phyloP scores from a whole-genome alignment of 1,140 invertebrate species.

The Cydia strobilella region DNA sequence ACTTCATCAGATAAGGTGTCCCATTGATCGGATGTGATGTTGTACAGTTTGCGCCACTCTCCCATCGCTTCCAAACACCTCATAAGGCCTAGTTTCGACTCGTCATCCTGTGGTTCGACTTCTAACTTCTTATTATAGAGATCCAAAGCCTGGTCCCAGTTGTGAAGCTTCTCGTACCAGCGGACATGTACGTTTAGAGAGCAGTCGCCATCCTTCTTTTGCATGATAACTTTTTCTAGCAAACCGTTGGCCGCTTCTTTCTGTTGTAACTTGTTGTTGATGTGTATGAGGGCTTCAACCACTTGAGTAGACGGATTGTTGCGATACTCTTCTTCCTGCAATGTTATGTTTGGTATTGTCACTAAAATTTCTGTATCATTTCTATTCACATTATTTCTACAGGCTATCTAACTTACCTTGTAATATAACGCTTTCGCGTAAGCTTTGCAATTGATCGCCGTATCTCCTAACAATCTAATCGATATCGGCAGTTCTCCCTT shows the following conservation, averaged over 20 bases:
- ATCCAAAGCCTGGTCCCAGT: constrained; percentile 97
- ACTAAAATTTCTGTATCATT: background rate
- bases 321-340: constrained; percentile 94
- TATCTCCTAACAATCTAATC: constrained; percentile 89
- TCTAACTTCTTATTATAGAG: constrained; percentile 89
- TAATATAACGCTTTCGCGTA: constrained; percentile 98
- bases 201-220: constrained; percentile 83
- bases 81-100: constrained; percentile 96
- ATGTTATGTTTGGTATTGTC: constrained; percentile 29
- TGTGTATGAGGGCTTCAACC: constrained; percentile 96
- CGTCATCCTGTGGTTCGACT: constrained; percentile 85
- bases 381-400: background rate
- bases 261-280: constrained; percentile 99
- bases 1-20: constrained; percentile 83
- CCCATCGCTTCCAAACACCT: constrained; percentile 97
- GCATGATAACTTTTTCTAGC: constrained; percentile 93
- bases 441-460: constrained; percentile 91
- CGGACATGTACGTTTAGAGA: constrained; percentile 92
- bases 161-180: constrained; percentile 99
- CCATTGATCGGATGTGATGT: constrained; percentile 88
- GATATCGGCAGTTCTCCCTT: constrained; percentile 96
- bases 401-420: constrained; percentile 80
- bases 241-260: constrained; percentile 97
- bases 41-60: constrained; percentile 94
- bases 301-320: constrained; percentile 85